phyloP scores from a whole-genome alignment of 2,797 vertebrate species.

The Dipus sagitta region DNA sequence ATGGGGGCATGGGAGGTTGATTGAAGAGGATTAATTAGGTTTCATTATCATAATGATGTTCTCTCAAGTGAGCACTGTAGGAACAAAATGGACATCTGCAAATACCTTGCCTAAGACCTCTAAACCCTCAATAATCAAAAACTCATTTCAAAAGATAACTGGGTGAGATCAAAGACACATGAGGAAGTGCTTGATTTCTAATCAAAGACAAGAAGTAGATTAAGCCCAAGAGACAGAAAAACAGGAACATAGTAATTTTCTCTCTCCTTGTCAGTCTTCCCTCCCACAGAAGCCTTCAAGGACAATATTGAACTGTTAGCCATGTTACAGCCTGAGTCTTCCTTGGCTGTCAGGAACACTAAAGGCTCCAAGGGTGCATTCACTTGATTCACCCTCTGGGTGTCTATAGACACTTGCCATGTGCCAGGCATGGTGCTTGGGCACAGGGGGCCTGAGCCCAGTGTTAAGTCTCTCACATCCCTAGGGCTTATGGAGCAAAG shows the following conservation, averaged over 20 bases:
- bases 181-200: slow-evolving; percentile 61
- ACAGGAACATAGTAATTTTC: background rate
- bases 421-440: background rate
- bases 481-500: background rate
- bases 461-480: background rate
- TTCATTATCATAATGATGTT: slow-evolving; percentile 69
- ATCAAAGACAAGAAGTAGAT: slow-evolving; percentile 60
- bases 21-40: slow-evolving; percentile 77
- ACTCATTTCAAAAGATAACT: background rate
- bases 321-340: background rate
- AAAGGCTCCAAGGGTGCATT: background rate
- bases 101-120: slow-evolving; percentile 54
- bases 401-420: background rate
- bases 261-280: background rate
- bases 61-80: slow-evolving; percentile 67
- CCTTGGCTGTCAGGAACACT: background rate
- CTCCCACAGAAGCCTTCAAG: background rate
- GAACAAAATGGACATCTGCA: slow-evolving; percentile 63
- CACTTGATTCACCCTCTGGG: background rate
- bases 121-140: slow-evolving; percentile 48
- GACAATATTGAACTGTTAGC: background rate
- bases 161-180: background rate
- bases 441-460: background rate
- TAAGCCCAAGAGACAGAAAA: slow-evolving; percentile 54
- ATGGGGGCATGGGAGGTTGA: slow-evolving; percentile 59